A percentile compares a stretch with the other conserved stretches of the same genome.
Conservation (phyloP, 1,140 invertebrate species). For the Monomorium pharaonis region DNA sequence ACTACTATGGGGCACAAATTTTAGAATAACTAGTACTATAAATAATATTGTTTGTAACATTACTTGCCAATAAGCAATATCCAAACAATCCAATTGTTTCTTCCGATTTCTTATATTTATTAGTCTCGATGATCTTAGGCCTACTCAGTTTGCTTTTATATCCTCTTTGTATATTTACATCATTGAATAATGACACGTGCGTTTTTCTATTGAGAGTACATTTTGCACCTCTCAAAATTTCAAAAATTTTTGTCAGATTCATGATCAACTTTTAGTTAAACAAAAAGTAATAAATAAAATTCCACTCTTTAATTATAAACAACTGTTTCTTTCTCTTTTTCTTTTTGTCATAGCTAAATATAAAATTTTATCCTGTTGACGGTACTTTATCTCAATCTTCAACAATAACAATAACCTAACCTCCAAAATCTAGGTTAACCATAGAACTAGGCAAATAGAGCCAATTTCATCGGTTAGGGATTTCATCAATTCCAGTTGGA, state of each 20-base stretch:
- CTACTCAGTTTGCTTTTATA: neutral
- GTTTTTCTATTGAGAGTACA: neutral
- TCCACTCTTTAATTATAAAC: neutral
- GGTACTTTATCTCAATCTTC: neutral
- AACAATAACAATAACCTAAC: neutral
- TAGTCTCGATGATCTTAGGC: neutral
- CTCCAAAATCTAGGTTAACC: too few species aligned
- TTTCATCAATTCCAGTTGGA: too few species aligned
- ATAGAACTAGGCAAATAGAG: too few species aligned
- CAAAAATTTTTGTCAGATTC: conserved; percentile 38
- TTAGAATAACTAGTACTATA: neutral
- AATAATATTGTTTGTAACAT: conserved; percentile 4
- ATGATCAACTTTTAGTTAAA: conserved; percentile 19
- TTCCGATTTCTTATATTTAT: neutral
- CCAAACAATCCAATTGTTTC: conserved; percentile 56
- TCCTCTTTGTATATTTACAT: conserved; percentile 18
- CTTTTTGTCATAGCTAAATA: neutral
- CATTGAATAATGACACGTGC: neutral
- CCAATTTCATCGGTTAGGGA: too few species aligned
- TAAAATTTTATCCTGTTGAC: neutral
- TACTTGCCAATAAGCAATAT: conserved; percentile 75
- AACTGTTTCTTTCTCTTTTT: too few species aligned
- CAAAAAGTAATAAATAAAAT: neutral
- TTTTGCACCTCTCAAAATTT: neutral
- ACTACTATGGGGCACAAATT: neutral